Percentiles rank a stretch among this genome's conserved stretches.
Evolutionary conservation across 2,797 vertebrate species (phyloP).

Genomic region (Pipistrellus pygmaeus): DNA sequence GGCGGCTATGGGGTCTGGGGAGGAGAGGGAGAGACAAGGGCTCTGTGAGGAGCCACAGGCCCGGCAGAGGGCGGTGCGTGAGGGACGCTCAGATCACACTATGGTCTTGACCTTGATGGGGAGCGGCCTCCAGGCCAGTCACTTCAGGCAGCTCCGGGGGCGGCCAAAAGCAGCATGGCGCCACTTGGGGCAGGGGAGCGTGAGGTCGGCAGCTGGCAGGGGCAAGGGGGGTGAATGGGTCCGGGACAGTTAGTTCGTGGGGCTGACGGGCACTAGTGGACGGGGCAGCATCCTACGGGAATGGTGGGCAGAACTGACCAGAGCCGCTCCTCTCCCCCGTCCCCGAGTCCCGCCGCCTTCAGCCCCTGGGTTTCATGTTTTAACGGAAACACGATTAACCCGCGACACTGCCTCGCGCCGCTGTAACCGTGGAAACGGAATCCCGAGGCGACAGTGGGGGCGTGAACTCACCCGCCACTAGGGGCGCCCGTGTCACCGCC

Average conservation of each 20-base stretch:
- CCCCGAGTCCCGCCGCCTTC: too few relatives aligned
- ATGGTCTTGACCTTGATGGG: conserved; percentile 88
- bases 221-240: too few relatives aligned
- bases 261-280: background rate
- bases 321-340: background rate
- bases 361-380: background rate
- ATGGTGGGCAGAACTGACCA: background rate
- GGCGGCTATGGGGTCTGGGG: conserved; percentile 88
- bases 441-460: rapidly evolving
- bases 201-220: background rate
- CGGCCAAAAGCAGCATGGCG: conserved; percentile 93
- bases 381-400: background rate
- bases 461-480: background rate
- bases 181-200: background rate
- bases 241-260: background rate
- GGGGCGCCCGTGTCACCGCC: background rate
- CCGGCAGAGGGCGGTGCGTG: background rate
- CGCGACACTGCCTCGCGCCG: background rate
- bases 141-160: conserved; percentile 92
- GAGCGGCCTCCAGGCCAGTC: conserved; percentile 91
- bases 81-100: background rate
- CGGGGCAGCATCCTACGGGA: background rate
- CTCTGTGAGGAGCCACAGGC: background rate
- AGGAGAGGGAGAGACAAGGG: background rate
- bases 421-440: background rate